Evolutionary conservation across 1,140 invertebrate species (phyloP).

Genomic region (Aplysia californica): DNA sequence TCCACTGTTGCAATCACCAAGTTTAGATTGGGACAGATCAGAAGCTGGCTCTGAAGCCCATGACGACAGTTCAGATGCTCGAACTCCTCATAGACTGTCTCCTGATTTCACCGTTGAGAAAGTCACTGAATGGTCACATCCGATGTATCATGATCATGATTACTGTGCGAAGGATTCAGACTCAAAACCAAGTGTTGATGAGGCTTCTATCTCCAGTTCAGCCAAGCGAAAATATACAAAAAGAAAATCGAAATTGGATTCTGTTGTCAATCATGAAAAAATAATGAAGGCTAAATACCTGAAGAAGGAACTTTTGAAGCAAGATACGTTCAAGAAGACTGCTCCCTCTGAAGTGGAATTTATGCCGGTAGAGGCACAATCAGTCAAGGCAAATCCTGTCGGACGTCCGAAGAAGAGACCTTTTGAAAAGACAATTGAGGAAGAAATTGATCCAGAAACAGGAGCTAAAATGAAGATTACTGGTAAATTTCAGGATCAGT

Average conservation of each 20-base stretch:
- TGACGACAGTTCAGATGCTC: constrained; percentile 3
- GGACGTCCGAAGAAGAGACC: constrained; percentile 28
- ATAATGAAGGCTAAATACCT: constrained; percentile 34
- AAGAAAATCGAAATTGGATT: constrained; percentile 27
- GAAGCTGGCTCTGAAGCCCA: constrained; percentile 32
- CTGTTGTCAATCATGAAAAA: constrained; percentile 21
- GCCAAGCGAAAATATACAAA: constrained; percentile 31
- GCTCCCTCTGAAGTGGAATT: background rate
- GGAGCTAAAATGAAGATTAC: constrained; percentile 62
- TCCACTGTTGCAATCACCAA: constrained; percentile 36
- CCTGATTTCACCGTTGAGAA: constrained; percentile 8
- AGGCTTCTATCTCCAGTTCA: too few species aligned
- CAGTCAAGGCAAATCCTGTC: constrained; percentile 22
- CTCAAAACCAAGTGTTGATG: background rate
- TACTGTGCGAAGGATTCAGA: constrained; percentile 45
- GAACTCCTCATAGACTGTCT: constrained; percentile 4
- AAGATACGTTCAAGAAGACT: constrained; percentile 15
- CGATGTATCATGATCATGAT: constrained; percentile 59
- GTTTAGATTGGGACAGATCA: constrained; percentile 42
- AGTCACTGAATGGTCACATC: constrained; percentile 23
- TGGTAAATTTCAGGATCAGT: constrained; percentile 60
- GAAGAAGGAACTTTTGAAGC: constrained; percentile 30
- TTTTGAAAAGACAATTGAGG: constrained; percentile 40
- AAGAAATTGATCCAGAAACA: constrained; percentile 43
- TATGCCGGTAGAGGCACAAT: background rate